Base-by-base conservation (phyloP, 1,140 invertebrate genomes). In the Bombus impatiens region DNA sequence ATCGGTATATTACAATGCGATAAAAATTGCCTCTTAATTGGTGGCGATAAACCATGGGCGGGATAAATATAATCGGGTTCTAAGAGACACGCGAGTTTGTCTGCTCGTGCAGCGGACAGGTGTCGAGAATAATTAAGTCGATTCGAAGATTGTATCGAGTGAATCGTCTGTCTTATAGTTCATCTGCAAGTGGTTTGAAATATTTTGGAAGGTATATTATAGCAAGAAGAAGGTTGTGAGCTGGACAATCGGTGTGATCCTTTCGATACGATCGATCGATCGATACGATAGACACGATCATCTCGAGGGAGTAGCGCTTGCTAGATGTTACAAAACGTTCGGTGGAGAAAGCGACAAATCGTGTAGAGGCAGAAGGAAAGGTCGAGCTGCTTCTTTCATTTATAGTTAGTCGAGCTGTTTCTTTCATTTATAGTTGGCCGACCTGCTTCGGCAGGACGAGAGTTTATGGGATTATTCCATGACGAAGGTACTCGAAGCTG, bases 281-380 rank as follows among this genome's bases (percentile, higher is more conserved):
- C 13, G 57, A 59, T 28, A 62, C 59, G 28, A 62, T n/a, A n/a
- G 59, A 32, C 65, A 67, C 65, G 65, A 35, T 18, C 35, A 57
- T 75, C 74, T 67, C 65, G 42, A 18, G 28, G 72, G 62, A 68
- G 32, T 65, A n/a, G 40, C n/a, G 18, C 42, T 53, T 35, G 18
- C 40, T 68, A 35, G 57, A 53, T 35, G 80, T 67, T 76, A 62
- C 53, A 44, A 72, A 62, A 79, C 28, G 59, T 37, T 65, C 18
- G 57, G 67, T 80, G 77, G 88, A 89, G 88, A 89, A 89, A 89
- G 88, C 87, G 83, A 82, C 84, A 84, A 86, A 89, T 88, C 75
- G 78, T 57, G 70, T 35, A 28, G 53, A 53, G 53, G 53, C 18
- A 32, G 25, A n/a, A 18, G 32, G 13, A 44, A 40, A 65, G 13